A percentile compares a stretch with the other conserved stretches of the same genome.
phyloP scores from a whole-genome alignment of 2,113 vertebrate genomes.

The Elachura formosa region DNA sequence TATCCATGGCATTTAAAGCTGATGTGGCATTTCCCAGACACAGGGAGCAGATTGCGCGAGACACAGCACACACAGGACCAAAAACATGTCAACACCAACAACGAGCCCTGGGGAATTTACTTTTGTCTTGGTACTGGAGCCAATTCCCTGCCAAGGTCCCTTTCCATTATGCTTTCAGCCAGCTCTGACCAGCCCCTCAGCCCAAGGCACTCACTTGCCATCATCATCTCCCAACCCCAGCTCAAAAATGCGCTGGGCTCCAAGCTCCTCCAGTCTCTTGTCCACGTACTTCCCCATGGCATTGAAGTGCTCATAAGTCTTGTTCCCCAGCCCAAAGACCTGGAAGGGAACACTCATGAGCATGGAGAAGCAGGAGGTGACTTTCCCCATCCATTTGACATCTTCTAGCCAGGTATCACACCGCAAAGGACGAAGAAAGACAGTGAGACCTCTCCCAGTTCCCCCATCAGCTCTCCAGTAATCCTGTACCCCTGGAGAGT shows the following conservation, averaged over 20 bases:
- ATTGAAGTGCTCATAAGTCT: slow-evolving; percentile 97
- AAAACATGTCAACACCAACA: not conserved
- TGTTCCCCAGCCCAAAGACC: slow-evolving; percentile 96
- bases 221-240: slow-evolving; percentile 93
- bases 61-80: not conserved
- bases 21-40: not conserved
- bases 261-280: slow-evolving; percentile 88
- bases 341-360: slow-evolving; percentile 10
- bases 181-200: not conserved
- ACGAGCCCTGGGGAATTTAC: not conserved
- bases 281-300: slow-evolving; percentile 96
- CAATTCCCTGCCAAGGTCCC: not conserved
- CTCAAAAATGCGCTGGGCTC: slow-evolving; percentile 90
- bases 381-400: not conserved
- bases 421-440: not conserved
- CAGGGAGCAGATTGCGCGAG: not conserved
- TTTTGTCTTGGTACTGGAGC: not conserved
- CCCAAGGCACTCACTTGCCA: slow-evolving; percentile 84
- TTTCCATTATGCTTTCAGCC: not conserved
- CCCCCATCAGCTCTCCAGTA: not conserved
- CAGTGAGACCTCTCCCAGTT: not conserved
- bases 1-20: not conserved
- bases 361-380: not conserved
- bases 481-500: not conserved
- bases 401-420: not conserved